Evolutionary conservation across 2,113 vertebrate species (phyloP), one percentile per base, ranked within the genome.

Genomic region (Addax nasomaculatus): DNA sequence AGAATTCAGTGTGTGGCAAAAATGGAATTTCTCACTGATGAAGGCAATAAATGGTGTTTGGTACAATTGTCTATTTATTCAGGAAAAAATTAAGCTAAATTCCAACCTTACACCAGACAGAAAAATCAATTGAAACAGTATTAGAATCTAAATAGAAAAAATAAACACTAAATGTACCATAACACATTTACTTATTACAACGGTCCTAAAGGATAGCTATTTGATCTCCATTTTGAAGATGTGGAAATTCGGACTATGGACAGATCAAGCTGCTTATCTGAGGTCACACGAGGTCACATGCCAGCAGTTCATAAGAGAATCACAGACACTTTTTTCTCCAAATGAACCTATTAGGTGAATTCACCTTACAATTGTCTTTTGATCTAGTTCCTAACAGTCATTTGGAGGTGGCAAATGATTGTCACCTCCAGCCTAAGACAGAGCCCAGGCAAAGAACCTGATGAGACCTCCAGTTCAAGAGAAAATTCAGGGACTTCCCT

Each of bases 141-240:
- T 96, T 93, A 91, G 96, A 96, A 89, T 73, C n/a, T 94, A 96
- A 95, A 95, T 92, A 83, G 70, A 87, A 94, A 88, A 96, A 93
- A 89, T 85, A 93, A 97, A 89, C 88, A 92, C 73, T 58, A 85
- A 93, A 96, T 12, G 79, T 67, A 70, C 49, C 85, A 39, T 92
- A 92, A 67, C 91, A 92, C 70, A 89, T 80, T 86, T 33, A 85
- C 55, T 70, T 92, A 86, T 94, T 57, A 70, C 83, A 85, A 73
- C 29, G 51, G 55, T 55, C 51, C 39, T 67, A 39, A 81, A 51
- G 81, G 60, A 86, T 33, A 93, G 51, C 60, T 90, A 47, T 93
- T 85, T 83, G 58, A 51, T 64, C 57, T 11, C 47, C 25, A 15
- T 83, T 93, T 90, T 90, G 64, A 80, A 73, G 89, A 64, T 73